A percentile compares a stretch with the other conserved stretches of the same genome.
These are phyloP conservation scores for Agrilus mali DNA, from an alignment of 2,888 invertebrate genomes.

Conservation along the genomic window DNA sequence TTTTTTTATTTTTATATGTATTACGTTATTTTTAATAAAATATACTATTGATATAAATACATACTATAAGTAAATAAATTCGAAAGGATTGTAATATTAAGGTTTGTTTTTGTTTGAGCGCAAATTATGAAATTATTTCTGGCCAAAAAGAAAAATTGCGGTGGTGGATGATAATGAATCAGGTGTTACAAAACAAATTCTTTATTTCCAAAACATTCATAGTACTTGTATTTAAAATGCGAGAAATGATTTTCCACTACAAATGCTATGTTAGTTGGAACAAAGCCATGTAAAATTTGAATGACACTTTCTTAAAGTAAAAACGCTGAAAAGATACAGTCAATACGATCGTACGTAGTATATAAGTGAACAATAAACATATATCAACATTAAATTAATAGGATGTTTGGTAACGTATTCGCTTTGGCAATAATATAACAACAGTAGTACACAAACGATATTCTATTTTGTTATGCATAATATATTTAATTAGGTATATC, in stretches of 20 bases:
- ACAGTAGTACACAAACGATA: constrained; percentile 33
- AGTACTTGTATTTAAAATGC: constrained; percentile 26
- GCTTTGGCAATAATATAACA: constrained; percentile 20
- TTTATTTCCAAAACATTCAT: constrained; percentile 37
- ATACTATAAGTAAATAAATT: too few species aligned
- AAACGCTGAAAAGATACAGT: too few species aligned
- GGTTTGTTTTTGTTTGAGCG: too few species aligned
- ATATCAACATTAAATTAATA: constrained; percentile 33
- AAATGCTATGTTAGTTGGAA: constrained; percentile 11
- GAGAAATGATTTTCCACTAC: constrained; percentile 13
- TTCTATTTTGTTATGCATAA: constrained; percentile 20
- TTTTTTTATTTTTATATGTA: too few species aligned
- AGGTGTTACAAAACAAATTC: constrained; percentile 31
- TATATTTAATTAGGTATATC: constrained; percentile 7
- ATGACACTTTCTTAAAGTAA: constrained; percentile 2
- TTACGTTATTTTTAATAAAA: too few species aligned
- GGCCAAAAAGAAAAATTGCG: too few species aligned
- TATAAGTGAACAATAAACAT: constrained; percentile 21
- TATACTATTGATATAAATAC: too few species aligned
- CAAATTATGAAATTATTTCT: too few species aligned
- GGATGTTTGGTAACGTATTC: constrained; percentile 17
- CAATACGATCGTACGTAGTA: constrained; percentile 7
- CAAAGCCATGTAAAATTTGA: constrained; percentile 1
- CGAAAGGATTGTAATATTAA: too few species aligned
- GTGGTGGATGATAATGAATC: too few species aligned